Base-by-base conservation (phyloP, 2,113 vertebrate genomes). In the Sarotherodon lohbergeri region DNA sequence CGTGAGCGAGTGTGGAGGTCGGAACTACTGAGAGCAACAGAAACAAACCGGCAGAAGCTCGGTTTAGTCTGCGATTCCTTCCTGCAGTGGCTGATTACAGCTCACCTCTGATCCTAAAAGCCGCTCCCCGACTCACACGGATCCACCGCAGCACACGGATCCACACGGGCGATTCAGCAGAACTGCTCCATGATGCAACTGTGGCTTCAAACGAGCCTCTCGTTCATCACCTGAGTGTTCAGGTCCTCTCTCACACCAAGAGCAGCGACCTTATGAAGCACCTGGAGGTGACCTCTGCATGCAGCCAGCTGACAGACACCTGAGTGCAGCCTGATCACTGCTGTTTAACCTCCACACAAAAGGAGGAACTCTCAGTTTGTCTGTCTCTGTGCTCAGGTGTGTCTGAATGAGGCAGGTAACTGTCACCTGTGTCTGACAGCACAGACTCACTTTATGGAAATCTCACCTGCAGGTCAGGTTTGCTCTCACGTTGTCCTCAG, bases 101-200 rank as follows among this genome's bases (percentile, higher is more conserved):
- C 34, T 16, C 34, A 24, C 0, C 41, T 27, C 66, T 3, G 12
- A 46, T 73, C 22, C 1, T 16, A n/a, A 46, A 2, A 0, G 19
- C 63, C 3, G 10, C 34, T 68, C 0, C 4, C 19, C 0, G 3
- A 22, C 11, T 14, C 34, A 5, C 34, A 39, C 6, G 2, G 59
- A 34, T 34, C 16, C 24, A 8, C 24, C 22, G 22, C 22, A 22
- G 22, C 34, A 5, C 34, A 39, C 6, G 2, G 59, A 34, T 34
- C 16, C 24, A 8, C 24, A 14, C 4, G 8, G 14, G 6, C 5
- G 19, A 68, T 9, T 14, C 63, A 11, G 61, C 61, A 66, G 63
- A 41, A 13, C 34, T 0, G 11, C 36, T 41, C 36, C 63, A 22
- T 0, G 66, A 71, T 24, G 36, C 36, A 24, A 66, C 16, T 19